A percentile compares a stretch with the other conserved stretches of the same genome.
Conservation (phyloP, 23 tunicate genomes). For the Diplosoma virens region DNA sequence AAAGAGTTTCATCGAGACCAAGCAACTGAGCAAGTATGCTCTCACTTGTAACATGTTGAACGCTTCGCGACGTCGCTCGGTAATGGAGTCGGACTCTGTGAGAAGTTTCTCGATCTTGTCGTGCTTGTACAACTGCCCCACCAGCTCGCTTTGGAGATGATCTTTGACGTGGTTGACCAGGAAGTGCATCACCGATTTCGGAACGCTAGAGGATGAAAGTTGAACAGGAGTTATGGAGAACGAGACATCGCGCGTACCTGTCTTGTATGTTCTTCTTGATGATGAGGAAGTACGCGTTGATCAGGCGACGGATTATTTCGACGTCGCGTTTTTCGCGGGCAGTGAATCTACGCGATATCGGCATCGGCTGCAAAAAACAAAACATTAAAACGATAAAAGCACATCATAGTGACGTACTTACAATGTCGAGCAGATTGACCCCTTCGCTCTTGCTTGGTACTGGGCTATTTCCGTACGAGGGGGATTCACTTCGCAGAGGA, state of each 20-base stretch:
- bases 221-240: not conserved
- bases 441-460: conserved; percentile 14
- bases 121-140: conserved; percentile 82
- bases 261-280: conserved; percentile 92
- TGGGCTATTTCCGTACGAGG: conserved; percentile 25
- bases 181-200: conserved; percentile 95
- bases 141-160: conserved; percentile 77
- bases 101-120: conserved; percentile 66
- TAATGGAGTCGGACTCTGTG: conserved; percentile 76
- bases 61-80: conserved; percentile 69
- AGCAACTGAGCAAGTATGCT: no score
- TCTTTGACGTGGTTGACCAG: conserved; percentile 92
- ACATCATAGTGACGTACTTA: conserved; percentile 3
- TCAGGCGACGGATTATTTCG: conserved; percentile 84
- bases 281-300: conserved; percentile 80
- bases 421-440: conserved; percentile 58
- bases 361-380: conserved; percentile 37
- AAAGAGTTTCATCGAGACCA: no score
- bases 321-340: conserved; percentile 84
- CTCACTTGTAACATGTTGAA: conserved; percentile 60
- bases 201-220: conserved; percentile 52
- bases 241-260: not conserved
- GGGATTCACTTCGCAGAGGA: no score
- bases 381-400: not conserved
- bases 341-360: conserved; percentile 61